A percentile compares a stretch with the other conserved stretches of the same genome.
phyloP scores from a whole-genome alignment of 2,113 vertebrate species.

The Coreoperca whiteheadi region DNA sequence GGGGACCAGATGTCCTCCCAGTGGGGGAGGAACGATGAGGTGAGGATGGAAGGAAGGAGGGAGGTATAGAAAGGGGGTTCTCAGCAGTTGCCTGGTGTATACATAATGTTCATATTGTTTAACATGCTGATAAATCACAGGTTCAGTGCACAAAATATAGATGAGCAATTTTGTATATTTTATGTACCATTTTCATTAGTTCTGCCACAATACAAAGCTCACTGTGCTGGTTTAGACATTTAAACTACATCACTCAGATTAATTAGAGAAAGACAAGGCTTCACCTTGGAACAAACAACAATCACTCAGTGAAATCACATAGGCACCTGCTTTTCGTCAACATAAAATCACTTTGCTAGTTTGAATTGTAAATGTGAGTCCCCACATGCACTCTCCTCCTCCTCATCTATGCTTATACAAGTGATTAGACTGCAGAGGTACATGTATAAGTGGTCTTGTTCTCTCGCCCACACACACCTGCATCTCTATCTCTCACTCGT shows the following conservation, averaged over 20 bases:
- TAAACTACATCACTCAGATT: slow-evolving; percentile 21
- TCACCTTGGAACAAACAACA: slow-evolving; percentile 36
- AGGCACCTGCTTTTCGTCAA: slow-evolving; percentile 16
- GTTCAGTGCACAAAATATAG: background rate
- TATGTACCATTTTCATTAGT: background rate
- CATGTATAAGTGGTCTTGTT: slow-evolving; percentile 65
- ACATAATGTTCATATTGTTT: slow-evolving; percentile 64
- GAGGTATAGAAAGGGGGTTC: slow-evolving; percentile 60
- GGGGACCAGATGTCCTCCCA: slow-evolving; percentile 86
- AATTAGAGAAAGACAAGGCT: slow-evolving; percentile 19
- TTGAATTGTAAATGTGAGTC: slow-evolving; percentile 61
- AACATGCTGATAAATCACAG: slow-evolving; percentile 59
- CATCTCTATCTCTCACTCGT: slow-evolving; percentile 17
- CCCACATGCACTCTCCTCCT: slow-evolving; percentile 40
- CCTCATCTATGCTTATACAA: slow-evolving; percentile 48
- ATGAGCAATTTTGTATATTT: slow-evolving; percentile 11
- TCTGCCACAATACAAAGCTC: slow-evolving; percentile 12
- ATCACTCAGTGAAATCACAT: slow-evolving; percentile 49
- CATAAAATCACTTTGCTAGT: slow-evolving; percentile 46
- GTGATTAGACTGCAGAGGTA: slow-evolving; percentile 67
- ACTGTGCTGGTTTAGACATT: slow-evolving; percentile 20
- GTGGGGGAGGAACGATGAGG: slow-evolving; percentile 78
- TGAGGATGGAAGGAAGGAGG: slow-evolving; percentile 71
- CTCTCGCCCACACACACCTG: slow-evolving; percentile 50
- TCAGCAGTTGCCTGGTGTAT: slow-evolving; percentile 73